Evolutionary conservation across 2,797 vertebrate genomes (phyloP).

Genomic region (Hapalemur alaotrensis): DNA sequence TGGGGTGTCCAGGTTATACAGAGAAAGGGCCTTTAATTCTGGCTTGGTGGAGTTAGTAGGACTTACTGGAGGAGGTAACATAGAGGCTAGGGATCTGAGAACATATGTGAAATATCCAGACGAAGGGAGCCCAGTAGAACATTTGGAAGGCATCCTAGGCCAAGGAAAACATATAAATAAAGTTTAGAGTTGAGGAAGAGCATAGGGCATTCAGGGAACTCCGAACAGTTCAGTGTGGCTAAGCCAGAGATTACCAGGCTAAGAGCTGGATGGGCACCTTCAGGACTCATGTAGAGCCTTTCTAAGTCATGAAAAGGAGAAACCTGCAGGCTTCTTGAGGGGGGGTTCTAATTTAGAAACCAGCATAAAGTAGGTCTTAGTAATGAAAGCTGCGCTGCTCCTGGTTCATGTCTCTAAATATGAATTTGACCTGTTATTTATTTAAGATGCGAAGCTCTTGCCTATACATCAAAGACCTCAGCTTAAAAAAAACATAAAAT

Average conservation of each 20-base stretch:
- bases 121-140: background rate
- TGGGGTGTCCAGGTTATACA: background rate
- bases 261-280: background rate
- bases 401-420: slow-evolving; percentile 74
- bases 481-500: slow-evolving; percentile 77
- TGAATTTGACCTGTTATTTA: slow-evolving; percentile 77
- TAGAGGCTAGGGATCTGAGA: background rate
- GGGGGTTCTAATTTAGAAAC: slow-evolving; percentile 72
- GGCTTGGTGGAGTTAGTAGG: background rate
- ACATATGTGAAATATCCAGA: background rate
- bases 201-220: background rate
- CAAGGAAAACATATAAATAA: background rate
- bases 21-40: background rate
- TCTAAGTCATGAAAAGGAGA: slow-evolving; percentile 34
- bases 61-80: background rate
- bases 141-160: background rate
- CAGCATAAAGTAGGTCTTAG: slow-evolving; percentile 64
- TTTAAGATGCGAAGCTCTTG: slow-evolving; percentile 73
- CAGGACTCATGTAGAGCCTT: background rate
- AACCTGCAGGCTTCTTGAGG: slow-evolving; percentile 35
- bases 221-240: background rate
- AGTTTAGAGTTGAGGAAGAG: background rate
- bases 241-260: background rate
- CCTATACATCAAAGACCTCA: slow-evolving; percentile 67
- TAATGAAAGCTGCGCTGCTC: slow-evolving; percentile 70